These are phyloP conservation scores for Ophion ellenae DNA, from an alignment of 2,888 invertebrate genomes.

Conservation along the genomic window DNA sequence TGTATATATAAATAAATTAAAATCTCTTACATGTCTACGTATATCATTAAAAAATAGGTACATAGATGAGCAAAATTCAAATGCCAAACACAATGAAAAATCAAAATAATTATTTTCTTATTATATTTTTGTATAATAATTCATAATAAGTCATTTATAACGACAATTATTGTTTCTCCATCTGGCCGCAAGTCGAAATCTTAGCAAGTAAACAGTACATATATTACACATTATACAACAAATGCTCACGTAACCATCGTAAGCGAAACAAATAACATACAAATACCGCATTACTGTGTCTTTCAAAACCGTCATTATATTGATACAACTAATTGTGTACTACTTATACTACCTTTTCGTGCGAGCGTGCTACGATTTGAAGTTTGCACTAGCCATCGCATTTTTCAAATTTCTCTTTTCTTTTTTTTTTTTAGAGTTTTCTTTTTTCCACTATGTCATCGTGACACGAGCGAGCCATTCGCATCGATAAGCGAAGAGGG, in stretches of 20 bases:
- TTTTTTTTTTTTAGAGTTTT: background rate
- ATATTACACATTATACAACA: conserved; percentile 1
- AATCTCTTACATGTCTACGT: too few relatives aligned
- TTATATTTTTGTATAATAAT: background rate
- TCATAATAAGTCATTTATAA: too few relatives aligned
- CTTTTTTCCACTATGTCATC: conserved; percentile 27
- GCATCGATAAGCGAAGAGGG: background rate
- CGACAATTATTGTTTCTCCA: too few relatives aligned
- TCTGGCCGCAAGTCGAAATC: background rate
- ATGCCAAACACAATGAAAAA: too few relatives aligned
- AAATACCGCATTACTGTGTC: conserved; percentile 58
- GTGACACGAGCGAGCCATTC: conserved; percentile 51
- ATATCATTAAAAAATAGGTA: too few relatives aligned
- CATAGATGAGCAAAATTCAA: too few relatives aligned
- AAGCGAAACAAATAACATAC: conserved; percentile 61
- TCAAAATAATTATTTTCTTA: background rate
- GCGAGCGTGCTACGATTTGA: conserved; percentile 63
- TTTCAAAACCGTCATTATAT: conserved; percentile 35
- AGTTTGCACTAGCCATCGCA: conserved; percentile 41
- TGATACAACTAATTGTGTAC: conserved; percentile 36
- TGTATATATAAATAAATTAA: too few relatives aligned
- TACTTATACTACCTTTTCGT: conserved; percentile 53
- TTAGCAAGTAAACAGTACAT: conserved; percentile 3
- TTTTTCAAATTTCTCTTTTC: conserved; percentile 1
- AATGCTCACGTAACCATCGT: conserved; percentile 56